Evolutionary conservation across 2,113 vertebrate genomes (phyloP), one percentile per base, ranked within the genome.

Genomic region (Leptobrachium leishanense): DNA sequence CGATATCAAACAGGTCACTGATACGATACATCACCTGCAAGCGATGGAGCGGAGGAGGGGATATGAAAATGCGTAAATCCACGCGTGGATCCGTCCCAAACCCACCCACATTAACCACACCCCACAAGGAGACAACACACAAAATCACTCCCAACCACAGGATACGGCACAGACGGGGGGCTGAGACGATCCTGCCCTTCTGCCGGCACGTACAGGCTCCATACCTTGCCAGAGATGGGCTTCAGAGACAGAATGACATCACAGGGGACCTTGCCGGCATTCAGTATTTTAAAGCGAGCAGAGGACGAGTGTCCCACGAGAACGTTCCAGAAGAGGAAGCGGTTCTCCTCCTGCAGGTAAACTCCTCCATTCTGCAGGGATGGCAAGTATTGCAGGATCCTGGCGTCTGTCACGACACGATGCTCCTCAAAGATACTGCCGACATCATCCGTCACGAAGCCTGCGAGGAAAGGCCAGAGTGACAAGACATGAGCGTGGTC

Each of bases 341-440:
- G 95, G 82, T 96, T 98, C 79, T 97, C 94, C 0, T 97, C 93
- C 43, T 85, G 87, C 76, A 98, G 8, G 1, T 92, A 99, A 68
- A 98, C 72, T 0, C 95, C 88, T 0, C 82, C 68, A 1, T 89
- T 87, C 39, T 86, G 82, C 65, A 80, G 41, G 0, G 86, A 92
- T 76, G 87, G 90, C 42, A 94, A 88, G 6, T 85, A 85, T 54
- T 81, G 86, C 71, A 86, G 75, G 70, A 94, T 88, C 72, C 84
- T 85, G 75, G 68, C 54, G 68, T 82, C 94, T 68, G 81, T 87
- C 77, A 95, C 96, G 75, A 96, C 74, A 1, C 89, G 88, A 84
- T 99, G 95, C 70, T 98, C 95, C 84, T 97, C 95, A 59, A 97
- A 99, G 79, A 98, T 91, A 53, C 87, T 88, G 8, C 55, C 41